Conservation (phyloP, 2,113 vertebrate species). For the Dasyurus viverrinus region DNA sequence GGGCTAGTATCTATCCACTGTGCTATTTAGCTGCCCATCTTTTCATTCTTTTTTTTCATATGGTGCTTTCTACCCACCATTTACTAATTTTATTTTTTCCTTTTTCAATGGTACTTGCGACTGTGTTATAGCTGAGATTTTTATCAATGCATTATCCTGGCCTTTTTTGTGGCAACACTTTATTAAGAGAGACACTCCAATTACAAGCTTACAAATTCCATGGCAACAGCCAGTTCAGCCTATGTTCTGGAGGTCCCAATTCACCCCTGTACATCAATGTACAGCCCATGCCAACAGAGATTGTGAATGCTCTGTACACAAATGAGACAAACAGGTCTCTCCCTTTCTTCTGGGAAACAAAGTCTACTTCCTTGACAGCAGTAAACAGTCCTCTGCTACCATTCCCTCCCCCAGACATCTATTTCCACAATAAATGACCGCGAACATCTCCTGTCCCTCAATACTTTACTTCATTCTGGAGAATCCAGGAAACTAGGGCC, state of each 20-base stretch:
- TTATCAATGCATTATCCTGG: not conserved
- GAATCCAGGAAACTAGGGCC: not conserved
- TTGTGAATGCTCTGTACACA: not conserved
- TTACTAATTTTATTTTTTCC: conserved; percentile 58
- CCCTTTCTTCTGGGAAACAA: not conserved
- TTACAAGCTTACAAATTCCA: conserved; percentile 29
- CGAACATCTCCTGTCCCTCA: not conserved
- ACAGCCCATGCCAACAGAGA: fast-evolving
- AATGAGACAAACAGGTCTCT: not conserved
- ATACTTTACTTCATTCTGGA: not conserved
- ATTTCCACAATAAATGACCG: not conserved
- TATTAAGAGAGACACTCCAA: conserved; percentile 63
- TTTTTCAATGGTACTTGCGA: conserved; percentile 60
- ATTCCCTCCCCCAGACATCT: not conserved
- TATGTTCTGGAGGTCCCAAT: not conserved
- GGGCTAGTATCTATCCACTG: too few relatives aligned
- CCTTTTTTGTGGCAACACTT: not conserved
- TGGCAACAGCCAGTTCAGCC: conserved; percentile 47
- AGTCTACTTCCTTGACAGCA: conserved; percentile 38
- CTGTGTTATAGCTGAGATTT: not conserved
- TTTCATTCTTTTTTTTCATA: not conserved
- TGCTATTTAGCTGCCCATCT: too few relatives aligned
- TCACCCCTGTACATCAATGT: fast-evolving
- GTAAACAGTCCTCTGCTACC: not conserved
- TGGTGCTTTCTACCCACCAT: conserved; percentile 50